Conservation (phyloP, 1,140 invertebrate genomes). For the Euglossa dilemma region DNA sequence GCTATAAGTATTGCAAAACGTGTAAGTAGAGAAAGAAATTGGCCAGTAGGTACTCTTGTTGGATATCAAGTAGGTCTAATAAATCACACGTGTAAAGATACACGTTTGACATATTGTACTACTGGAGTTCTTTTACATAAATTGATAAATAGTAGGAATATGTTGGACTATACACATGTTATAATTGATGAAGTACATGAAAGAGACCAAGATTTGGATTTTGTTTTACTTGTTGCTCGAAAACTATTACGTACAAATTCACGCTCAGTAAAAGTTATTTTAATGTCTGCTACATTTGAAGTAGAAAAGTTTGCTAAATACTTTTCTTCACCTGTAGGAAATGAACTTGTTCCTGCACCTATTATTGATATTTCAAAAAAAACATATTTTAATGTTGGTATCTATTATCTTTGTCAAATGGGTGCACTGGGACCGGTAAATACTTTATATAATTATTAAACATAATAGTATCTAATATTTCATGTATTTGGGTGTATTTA, state of each 20-base stretch:
- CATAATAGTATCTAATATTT: conserved; percentile 20
- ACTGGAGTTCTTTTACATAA: conserved; percentile 90
- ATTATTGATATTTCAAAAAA: conserved; percentile 84
- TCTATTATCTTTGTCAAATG: conserved; percentile 89
- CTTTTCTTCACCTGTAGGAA: conserved; percentile 85
- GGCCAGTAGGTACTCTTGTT: conserved; percentile 89
- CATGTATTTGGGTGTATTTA: conserved; percentile 6
- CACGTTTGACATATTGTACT: conserved; percentile 93
- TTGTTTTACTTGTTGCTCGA: conserved; percentile 93
- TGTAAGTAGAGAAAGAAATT: conserved; percentile 90
- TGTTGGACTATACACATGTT: conserved; percentile 91
- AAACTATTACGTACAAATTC: conserved; percentile 90
- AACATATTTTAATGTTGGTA: conserved; percentile 83
- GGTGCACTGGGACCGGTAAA: conserved; percentile 74
- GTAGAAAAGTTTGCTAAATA: conserved; percentile 88
- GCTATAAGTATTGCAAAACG: conserved; percentile 91
- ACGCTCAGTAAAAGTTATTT: conserved; percentile 88
- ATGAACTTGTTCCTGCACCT: conserved; percentile 81
- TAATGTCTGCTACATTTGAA: conserved; percentile 95
- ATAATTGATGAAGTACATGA: conserved; percentile 98
- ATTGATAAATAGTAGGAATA: conserved; percentile 86
- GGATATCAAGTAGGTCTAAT: conserved; percentile 92
- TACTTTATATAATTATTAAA: conserved; percentile 43
- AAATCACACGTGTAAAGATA: conserved; percentile 85
- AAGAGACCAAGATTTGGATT: conserved; percentile 96